A percentile compares a stretch with the other conserved stretches of the same genome.
phyloP scores from a whole-genome alignment of 2,113 vertebrate species.

The Oostethus manadensis region DNA sequence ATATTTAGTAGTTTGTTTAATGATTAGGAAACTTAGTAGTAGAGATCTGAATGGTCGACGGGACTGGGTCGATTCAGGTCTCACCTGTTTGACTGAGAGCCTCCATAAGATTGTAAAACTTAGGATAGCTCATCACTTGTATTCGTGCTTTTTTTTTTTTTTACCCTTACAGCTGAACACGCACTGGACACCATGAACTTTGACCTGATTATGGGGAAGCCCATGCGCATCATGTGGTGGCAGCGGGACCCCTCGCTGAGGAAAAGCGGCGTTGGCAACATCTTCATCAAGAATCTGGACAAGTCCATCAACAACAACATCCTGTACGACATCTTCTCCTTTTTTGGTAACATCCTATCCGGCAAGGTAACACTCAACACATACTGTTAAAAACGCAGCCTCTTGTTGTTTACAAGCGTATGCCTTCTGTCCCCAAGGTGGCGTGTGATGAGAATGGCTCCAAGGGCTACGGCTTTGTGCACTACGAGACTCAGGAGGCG shows the following conservation, averaged over 20 bases:
- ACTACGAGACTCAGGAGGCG: slow-evolving; percentile 98
- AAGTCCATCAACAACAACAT: slow-evolving; percentile 99
- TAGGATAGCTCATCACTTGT: background rate
- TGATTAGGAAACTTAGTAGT: too few relatives aligned
- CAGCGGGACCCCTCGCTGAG: slow-evolving; percentile 96
- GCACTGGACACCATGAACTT: slow-evolving; percentile 99
- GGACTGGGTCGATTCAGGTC: too few relatives aligned
- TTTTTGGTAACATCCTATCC: slow-evolving; percentile 97
- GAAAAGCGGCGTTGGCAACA: slow-evolving; percentile 97
- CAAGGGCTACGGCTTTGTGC: slow-evolving; percentile 98
- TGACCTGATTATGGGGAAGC: slow-evolving; percentile 96
- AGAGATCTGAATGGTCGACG: too few relatives aligned
- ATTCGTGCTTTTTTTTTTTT: background rate
- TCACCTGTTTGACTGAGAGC: too few relatives aligned
- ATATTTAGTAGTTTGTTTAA: too few relatives aligned
- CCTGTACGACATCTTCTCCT: slow-evolving; percentile 97
- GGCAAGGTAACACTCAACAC: slow-evolving; percentile 81
- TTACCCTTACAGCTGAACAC: slow-evolving; percentile 79
- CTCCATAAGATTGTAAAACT: too few relatives aligned
- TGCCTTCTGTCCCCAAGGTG: slow-evolving; percentile 73
- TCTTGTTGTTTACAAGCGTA: too few relatives aligned
- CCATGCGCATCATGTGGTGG: slow-evolving; percentile 99
- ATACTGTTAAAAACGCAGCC: too few relatives aligned
- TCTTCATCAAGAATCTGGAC: slow-evolving; percentile 99
- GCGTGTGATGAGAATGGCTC: slow-evolving; percentile 99